Base-by-base conservation (phyloP, 1,140 invertebrate species). In the Asbolus verrucosus region DNA sequence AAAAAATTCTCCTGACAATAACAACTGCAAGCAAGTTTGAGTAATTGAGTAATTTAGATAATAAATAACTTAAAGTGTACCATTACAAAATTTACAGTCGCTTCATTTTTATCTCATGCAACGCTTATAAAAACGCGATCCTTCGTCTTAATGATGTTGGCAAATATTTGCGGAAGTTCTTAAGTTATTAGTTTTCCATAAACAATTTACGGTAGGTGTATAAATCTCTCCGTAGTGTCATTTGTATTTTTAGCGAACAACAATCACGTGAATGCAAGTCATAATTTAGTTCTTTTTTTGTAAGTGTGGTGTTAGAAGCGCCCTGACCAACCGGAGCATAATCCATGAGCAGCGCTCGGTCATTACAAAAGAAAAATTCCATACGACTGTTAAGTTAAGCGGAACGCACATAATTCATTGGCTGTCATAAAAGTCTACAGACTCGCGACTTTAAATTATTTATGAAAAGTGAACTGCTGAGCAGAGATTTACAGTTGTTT, bases 401-500 rank as follows among this genome's bases (percentile, higher is more conserved):
- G 33, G 36, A 46, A 65, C 70, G 54, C 60, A 46, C 41, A 73
- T 67, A 69, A 66, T 62, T 70, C 67, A 70, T 66, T 54, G 39
- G 18, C 27, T 43, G 62, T 69, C 62, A 69, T 72, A 65, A 72
- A 69, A 59, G 61, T 61, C 59, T 38, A 8, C 15, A 63, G 18
- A 16, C 65, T 38, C 14, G 38, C n/a, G 71, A 38, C 61, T 65
- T 65, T 59, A 41, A 72, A 72, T 72, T 60, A 72, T 69, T 69
- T 72, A 69, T 69, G 67, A 68, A 72, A 68, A 62, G 63, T 46
- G 24, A 60, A 68, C 31, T 60, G 66, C 14, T 46, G 41, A 69
- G 24, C 13, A 33, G 16, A 65, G 66, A 67, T 68, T 72, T 68
- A 68, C 74, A 72, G 73, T 76, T 76, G 74, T 72, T 73, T 75